Evolutionary conservation across 2,888 invertebrate species (phyloP).

Genomic region (Cheilosia grossa): DNA sequence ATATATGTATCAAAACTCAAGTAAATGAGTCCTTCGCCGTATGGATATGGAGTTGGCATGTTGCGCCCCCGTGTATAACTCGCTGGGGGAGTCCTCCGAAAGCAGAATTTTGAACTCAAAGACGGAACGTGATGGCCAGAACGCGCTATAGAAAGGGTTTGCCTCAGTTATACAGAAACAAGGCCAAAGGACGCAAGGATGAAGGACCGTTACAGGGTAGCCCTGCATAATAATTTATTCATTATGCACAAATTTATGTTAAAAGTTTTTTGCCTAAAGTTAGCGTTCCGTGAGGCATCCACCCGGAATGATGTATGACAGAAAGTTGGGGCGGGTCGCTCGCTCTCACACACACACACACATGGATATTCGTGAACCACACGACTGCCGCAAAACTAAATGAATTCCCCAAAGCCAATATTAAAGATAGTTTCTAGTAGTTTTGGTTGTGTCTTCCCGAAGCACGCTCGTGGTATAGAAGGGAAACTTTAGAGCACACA

Average conservation of each 20-base stretch:
- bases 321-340: slow-evolving; percentile 64
- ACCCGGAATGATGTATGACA: slow-evolving; percentile 75
- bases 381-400: slow-evolving; percentile 62
- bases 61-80: slow-evolving; percentile 8
- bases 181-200: slow-evolving; percentile 59
- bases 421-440: slow-evolving; percentile 71
- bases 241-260: slow-evolving; percentile 78
- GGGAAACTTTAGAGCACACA: slow-evolving; percentile 43
- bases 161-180: neutral
- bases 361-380: slow-evolving; percentile 17
- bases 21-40: slow-evolving; percentile 61
- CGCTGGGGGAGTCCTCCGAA: slow-evolving; percentile 16
- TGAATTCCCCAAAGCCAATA: slow-evolving; percentile 65
- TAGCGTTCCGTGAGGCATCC: slow-evolving; percentile 68
- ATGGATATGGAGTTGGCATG: slow-evolving; percentile 30
- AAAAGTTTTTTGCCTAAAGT: slow-evolving; percentile 76
- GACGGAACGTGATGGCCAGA: slow-evolving; percentile 56
- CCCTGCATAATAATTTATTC: slow-evolving; percentile 76
- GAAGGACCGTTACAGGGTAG: slow-evolving; percentile 53
- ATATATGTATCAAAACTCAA: slow-evolving; percentile 34
- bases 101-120: slow-evolving; percentile 59
- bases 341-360: slow-evolving; percentile 24
- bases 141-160: slow-evolving; percentile 10
- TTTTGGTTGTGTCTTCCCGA: slow-evolving; percentile 58
- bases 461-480: slow-evolving; percentile 50